Evolutionary conservation across 2,888 invertebrate genomes (phyloP), one percentile per base, ranked within the genome.

Genomic region (Adineta ricciae): DNA sequence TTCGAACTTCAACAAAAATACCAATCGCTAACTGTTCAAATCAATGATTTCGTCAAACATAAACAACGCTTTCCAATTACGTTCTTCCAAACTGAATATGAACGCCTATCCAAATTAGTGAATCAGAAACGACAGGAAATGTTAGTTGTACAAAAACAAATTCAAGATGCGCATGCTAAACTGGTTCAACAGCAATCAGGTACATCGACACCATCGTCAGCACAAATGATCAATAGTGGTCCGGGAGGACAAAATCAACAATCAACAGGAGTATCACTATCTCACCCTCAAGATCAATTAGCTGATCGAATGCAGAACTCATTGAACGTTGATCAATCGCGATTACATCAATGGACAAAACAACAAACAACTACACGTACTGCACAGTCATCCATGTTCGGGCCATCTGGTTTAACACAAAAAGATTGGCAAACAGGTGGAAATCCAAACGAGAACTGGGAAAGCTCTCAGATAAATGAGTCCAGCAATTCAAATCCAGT

Each of bases 261-360:
- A 64, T 19, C 64, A 64, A 3, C 64, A 19, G 64, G 64, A 32
- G 64, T 19, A 64, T 41, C 78, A 41, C 41, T 24, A 41, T 9
- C 78, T n/a, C 38, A 78, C 21, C n/a, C 38, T 41, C 41, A 41
- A 38, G 78, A 78, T 78, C 78, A 64, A 64, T 78, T 78, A 78
- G 78, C 64, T 84, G 86, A 84, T 54, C 84, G 86, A 7, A 84
- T 84, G 9, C 78, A 78, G 41, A 36, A 78, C 41, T 24, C 41
- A 41, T 24, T 78, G 4, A 41, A 38, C 41, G 78, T 78, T 41
- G 78, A 78, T 78, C 78, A 78, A 78, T 78, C 78, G 14, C 78
- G 78, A 11, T 78, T 78, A 78, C 78, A 78, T 78, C 78, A 78
- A 78, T 78, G 78, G 78, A 78, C 41, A 7, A 78, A 78, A 78